A percentile compares a stretch with the other conserved stretches of the same genome.
Conservation (phyloP, 2,888 invertebrate species). For the Pharmacophagus antenor region DNA sequence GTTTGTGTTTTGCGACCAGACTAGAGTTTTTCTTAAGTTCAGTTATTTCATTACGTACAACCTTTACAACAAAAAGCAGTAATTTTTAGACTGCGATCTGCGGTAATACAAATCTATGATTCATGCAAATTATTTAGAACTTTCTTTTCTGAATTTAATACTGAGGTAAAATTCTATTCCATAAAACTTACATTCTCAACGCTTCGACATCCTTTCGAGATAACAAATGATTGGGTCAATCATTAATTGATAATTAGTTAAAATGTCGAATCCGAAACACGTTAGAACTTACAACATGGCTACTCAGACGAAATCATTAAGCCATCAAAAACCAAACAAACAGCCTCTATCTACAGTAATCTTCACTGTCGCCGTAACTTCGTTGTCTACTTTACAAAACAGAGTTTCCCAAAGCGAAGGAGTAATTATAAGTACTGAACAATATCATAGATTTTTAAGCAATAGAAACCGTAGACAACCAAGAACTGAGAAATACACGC, state of each 20-base stretch:
- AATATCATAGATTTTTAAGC: too few species aligned
- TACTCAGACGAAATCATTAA: slow-evolving; percentile 19
- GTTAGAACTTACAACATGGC: slow-evolving; percentile 7
- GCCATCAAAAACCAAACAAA: slow-evolving; percentile 29
- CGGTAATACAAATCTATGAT: too few species aligned
- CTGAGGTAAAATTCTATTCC: neutral
- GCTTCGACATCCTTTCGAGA: slow-evolving; percentile 1
- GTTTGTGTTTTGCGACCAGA: too few species aligned
- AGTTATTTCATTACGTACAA: too few species aligned
- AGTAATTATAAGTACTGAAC: too few species aligned
- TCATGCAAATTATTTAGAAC: too few species aligned
- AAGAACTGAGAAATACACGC: too few species aligned
- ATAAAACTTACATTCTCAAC: neutral
- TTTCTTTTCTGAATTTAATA: neutral
- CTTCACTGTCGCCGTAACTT: slow-evolving; percentile 19
- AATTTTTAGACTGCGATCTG: too few species aligned
- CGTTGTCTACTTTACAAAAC: slow-evolving; percentile 5
- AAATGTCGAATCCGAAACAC: slow-evolving; percentile 6
- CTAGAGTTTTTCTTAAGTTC: too few species aligned
- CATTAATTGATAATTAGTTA: neutral
- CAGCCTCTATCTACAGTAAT: slow-evolving; percentile 19
- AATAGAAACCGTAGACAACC: too few species aligned
- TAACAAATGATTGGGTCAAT: slow-evolving; percentile 1
- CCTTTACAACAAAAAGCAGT: too few species aligned
- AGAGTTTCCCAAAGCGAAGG: neutral